phyloP scores from a whole-genome alignment of 92 coral and sea anemone species.

The Plumapathes pennacea region DNA sequence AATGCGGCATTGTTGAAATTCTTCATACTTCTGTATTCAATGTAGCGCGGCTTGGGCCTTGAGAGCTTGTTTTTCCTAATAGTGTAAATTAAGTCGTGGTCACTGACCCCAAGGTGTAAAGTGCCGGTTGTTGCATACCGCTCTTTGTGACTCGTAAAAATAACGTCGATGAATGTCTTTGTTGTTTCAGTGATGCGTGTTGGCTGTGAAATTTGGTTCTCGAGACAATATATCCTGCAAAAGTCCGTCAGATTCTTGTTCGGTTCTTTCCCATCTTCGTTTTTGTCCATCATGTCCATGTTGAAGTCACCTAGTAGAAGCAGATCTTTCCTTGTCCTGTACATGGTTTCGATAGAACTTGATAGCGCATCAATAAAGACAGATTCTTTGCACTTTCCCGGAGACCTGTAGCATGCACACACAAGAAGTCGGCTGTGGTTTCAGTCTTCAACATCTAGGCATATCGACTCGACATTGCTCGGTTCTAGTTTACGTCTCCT shows the following conservation, averaged over 20 bases:
- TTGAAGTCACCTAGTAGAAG: constrained; percentile 54
- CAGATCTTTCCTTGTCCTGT: too few relatives aligned
- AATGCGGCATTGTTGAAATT: constrained; percentile 24
- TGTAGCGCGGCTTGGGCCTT: constrained; percentile 37
- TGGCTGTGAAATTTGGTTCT: constrained; percentile 37
- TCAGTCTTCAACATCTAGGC: too few relatives aligned
- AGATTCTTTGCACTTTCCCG: constrained; percentile 32
- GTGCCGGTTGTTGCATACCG: constrained; percentile 48
- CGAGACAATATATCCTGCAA: constrained; percentile 38
- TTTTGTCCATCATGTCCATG: constrained; percentile 40
- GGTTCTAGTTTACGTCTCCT: constrained; percentile 30
- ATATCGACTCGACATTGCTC: constrained; percentile 25
- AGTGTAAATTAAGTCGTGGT: constrained; percentile 53
- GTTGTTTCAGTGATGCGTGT: constrained; percentile 48
- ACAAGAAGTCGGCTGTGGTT: constrained; percentile 33
- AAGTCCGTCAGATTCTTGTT: constrained; percentile 4
- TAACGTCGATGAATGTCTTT: constrained; percentile 46
- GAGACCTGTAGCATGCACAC: constrained; percentile 59
- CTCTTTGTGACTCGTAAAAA: constrained; percentile 52
- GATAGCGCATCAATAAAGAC: too few relatives aligned
- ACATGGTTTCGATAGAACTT: too few relatives aligned
- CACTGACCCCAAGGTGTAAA: constrained; percentile 63
- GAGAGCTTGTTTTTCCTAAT: constrained; percentile 32
- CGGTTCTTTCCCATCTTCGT: background rate
- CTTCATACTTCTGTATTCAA: constrained; percentile 36